These are phyloP conservation scores for Cavia porcellus DNA, from an alignment of 2,113 vertebrate genomes.

Conservation along the genomic window DNA sequence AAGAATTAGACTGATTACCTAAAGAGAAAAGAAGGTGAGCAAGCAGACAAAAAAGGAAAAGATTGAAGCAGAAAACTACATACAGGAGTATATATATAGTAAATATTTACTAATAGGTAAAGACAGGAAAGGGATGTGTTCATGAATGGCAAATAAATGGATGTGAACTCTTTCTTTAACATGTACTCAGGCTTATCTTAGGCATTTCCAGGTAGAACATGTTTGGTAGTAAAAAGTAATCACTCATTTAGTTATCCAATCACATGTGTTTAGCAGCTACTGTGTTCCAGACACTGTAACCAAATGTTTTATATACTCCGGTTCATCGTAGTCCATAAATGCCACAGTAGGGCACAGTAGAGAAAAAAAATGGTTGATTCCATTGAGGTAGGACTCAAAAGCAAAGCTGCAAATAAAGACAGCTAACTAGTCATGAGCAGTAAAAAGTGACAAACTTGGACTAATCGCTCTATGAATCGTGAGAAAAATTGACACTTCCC, in stretches of 20 bases:
- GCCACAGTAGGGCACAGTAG: background rate
- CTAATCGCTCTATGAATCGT: background rate
- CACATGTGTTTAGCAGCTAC: background rate
- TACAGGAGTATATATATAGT: background rate
- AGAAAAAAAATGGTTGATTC: background rate
- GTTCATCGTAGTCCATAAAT: background rate
- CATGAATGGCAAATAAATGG: background rate
- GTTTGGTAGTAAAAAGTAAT: background rate
- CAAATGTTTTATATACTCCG: background rate
- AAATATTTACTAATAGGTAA: background rate
- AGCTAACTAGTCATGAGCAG: background rate
- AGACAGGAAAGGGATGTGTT: background rate
- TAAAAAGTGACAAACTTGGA: conserved; percentile 5
- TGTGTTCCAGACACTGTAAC: background rate
- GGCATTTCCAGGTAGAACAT: background rate
- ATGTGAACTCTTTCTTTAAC: background rate
- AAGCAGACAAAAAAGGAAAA: background rate
- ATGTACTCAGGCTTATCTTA: background rate
- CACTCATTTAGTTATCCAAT: background rate
- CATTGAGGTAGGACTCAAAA: background rate
- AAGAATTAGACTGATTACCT: background rate
- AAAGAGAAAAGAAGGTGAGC: conserved; percentile 14
- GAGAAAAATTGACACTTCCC: background rate
- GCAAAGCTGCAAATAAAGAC: conserved; percentile 46
- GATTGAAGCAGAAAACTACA: background rate